Evolutionary conservation across 2,797 vertebrate genomes (phyloP).

Genomic region (Gallinago solitaria): DNA sequence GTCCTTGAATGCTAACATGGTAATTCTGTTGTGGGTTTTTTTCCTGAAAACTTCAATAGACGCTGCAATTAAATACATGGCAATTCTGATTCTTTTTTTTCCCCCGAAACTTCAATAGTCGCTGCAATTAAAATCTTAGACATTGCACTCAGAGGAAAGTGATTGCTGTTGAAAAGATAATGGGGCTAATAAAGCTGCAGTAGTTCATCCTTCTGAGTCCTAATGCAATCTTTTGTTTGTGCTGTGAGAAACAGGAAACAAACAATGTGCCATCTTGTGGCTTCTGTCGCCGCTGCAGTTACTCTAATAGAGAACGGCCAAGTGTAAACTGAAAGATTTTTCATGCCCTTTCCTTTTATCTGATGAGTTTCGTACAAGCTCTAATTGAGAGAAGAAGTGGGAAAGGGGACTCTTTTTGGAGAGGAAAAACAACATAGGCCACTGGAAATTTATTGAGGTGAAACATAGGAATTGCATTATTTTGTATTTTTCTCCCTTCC

Average conservation of each 20-base stretch:
- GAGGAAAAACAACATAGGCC: accelerated
- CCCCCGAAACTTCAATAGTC: not conserved
- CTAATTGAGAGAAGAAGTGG: not conserved
- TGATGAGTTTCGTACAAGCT: not conserved
- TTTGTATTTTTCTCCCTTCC: not conserved
- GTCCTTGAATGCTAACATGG: not conserved
- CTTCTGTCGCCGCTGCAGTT: constrained; percentile 15
- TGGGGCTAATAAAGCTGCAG: not conserved
- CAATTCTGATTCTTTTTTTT: not conserved
- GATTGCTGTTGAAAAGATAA: not conserved
- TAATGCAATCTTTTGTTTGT: not conserved
- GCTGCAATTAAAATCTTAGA: not conserved
- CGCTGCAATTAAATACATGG: not conserved
- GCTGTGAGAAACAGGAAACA: not conserved
- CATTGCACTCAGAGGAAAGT: not conserved
- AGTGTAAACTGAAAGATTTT: not conserved
- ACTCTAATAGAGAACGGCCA: not conserved
- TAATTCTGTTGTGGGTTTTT: not conserved
- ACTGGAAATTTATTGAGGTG: not conserved
- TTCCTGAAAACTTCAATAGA: not conserved
- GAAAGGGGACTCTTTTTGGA: not conserved
- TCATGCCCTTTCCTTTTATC: not conserved
- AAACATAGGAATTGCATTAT: not conserved
- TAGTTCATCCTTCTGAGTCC: not conserved
- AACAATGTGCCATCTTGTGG: constrained; percentile 72